Conservation (phyloP, 2,888 invertebrate species). For the Aphodius sticticus region DNA sequence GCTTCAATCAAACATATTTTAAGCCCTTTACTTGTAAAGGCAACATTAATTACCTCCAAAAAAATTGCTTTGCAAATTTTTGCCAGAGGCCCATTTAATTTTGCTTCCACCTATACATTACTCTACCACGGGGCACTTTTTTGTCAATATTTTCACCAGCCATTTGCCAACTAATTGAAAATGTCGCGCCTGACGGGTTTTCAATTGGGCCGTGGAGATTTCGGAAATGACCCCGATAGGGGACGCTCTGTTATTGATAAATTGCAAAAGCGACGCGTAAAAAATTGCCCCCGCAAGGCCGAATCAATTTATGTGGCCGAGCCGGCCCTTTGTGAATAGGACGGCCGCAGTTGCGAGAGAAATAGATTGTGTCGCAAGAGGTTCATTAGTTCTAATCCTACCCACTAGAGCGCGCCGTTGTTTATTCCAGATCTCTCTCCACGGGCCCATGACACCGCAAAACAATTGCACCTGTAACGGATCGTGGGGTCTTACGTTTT, state of each 20-base stretch:
- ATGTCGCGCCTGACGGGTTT: not conserved
- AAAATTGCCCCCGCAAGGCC: constrained; percentile 15
- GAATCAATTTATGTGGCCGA: constrained; percentile 26
- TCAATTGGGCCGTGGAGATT: not conserved
- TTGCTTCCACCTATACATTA: not conserved
- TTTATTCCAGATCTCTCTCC: not conserved
- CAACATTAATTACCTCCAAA: not conserved
- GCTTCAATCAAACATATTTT: no score
- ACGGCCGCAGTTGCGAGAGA: constrained; percentile 8
- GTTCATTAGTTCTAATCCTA: constrained; percentile 24
- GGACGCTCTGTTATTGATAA: constrained; percentile 9
- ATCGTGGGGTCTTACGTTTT: not conserved
- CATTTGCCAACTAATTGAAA: constrained; percentile 4
- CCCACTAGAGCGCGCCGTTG: not conserved
- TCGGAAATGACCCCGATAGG: not conserved
- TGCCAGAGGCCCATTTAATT: not conserved
- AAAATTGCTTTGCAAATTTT: not conserved
- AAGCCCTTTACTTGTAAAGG: not conserved
- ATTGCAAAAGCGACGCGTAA: constrained; percentile 18
- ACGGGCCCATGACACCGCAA: not conserved
- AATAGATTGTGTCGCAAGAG: constrained; percentile 25
- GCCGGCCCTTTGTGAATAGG: constrained; percentile 25
- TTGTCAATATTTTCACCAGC: not conserved
- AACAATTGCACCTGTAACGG: not conserved
- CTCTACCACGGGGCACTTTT: not conserved